Base-by-base conservation (phyloP, 2,113 vertebrate species). In the Amphilophus citrinellus region DNA sequence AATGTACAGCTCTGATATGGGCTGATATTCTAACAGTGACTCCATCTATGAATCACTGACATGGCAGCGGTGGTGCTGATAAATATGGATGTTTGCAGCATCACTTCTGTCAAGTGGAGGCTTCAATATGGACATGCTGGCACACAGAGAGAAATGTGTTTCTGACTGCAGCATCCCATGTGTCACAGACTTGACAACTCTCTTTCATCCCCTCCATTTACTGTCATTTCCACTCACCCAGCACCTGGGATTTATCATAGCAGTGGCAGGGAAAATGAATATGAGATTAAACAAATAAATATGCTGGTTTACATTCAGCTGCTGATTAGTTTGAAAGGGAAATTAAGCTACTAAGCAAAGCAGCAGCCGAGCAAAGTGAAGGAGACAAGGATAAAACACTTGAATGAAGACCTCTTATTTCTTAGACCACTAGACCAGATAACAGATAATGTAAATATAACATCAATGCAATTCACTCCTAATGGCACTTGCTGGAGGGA, bases 181-280 rank as follows among this genome's bases (percentile, higher is more conserved):
- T 93, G 89, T 93, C 92, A 90, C 80, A 79, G 68, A 88, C 56
- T 85, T 83, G 80, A 92, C 87, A 87, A 76, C 87, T 85, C 85
- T 86, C 88, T 89, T 89, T 93, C 78, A 93, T 92, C 84, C 61
- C 3, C 30, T 75, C 75, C 58, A 86, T 90, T 93, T 88, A 76
- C 79, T 84, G 88, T 87, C 80, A 82, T 89, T 89, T 83, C 30
- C 61, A 82, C 61, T 77, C 71, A 47, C 76, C 62, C 58, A 66
- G 32, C 76, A 88, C 85, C 84, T 84, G 80, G 85, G 83, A 87
- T 79, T 76, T 84, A 83, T 83, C 73, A 62, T 30, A 35, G 76
- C 35, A 27, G 17, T 73, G 61, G n/a, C 6, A 1, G 78, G 30
- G 53, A 90, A 83, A 84, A 82, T 73, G 60, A 87, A 88, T 88